These are phyloP conservation scores for Gadopsis marmoratus DNA, from an alignment of 2,797 vertebrate species.

Conservation along the genomic window DNA sequence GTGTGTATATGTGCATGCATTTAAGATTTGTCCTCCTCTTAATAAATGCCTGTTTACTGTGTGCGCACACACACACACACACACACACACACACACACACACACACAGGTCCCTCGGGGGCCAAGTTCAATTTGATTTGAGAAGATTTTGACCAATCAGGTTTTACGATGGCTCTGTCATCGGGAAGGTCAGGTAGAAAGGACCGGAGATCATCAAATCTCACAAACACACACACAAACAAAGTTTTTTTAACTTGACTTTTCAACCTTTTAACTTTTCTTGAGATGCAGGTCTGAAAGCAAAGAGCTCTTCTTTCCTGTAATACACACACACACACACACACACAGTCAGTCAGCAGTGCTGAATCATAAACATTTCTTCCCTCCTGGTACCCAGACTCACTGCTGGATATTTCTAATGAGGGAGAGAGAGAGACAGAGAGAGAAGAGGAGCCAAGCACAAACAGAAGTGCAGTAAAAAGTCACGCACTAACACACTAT, in stretches of 20 bases:
- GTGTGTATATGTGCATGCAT: background rate
- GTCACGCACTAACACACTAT: background rate
- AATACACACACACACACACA: background rate
- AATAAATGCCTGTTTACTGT: background rate
- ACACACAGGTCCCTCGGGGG: constrained; percentile 13
- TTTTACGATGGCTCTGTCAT: constrained; percentile 38
- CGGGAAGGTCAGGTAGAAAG: constrained; percentile 28
- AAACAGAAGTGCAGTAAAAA: background rate
- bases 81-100: constrained; percentile 20
- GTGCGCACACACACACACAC: background rate
- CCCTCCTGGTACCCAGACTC: background rate
- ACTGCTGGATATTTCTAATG: constrained; percentile 30
- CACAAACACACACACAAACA: background rate
- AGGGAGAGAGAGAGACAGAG: background rate
- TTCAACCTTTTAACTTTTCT: constrained; percentile 21
- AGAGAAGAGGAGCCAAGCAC: background rate
- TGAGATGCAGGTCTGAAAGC: background rate
- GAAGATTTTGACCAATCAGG: constrained; percentile 39
- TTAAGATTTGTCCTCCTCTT: background rate
- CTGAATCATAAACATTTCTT: constrained; percentile 34
- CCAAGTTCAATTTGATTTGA: constrained; percentile 38
- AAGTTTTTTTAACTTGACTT: constrained; percentile 19
- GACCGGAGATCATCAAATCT: constrained; percentile 17
- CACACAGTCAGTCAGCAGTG: background rate
- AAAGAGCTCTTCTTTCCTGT: background rate